Evolutionary conservation across 2,797 vertebrate species (phyloP).

Genomic region (Nyctibius grandis): DNA sequence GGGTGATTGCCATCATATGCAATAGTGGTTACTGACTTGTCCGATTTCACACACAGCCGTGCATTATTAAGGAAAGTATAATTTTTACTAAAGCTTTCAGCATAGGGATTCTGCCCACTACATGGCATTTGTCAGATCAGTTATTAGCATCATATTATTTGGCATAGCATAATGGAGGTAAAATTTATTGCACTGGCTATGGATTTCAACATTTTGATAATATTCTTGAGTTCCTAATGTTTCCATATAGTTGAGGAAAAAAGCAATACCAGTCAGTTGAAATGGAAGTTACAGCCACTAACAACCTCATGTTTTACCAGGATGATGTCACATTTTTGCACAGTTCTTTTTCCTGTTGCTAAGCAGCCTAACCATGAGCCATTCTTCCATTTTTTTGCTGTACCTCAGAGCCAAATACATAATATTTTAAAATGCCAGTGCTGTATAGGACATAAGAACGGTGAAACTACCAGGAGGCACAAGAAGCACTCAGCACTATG

Average conservation of each 20-base stretch:
- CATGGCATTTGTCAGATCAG: background rate
- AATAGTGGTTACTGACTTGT: background rate
- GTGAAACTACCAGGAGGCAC: background rate
- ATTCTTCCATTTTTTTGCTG: background rate
- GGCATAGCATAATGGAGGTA: background rate
- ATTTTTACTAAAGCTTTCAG: background rate
- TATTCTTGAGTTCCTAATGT: background rate
- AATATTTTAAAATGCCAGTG: background rate
- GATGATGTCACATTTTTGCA: background rate
- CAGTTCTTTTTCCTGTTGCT: background rate
- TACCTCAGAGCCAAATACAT: background rate
- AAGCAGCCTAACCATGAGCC: background rate
- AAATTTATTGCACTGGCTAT: background rate
- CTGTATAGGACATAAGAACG: background rate
- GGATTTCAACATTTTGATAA: background rate
- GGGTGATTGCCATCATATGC: fast-evolving
- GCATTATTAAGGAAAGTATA: background rate
- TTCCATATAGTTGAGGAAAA: background rate
- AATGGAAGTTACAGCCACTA: background rate
- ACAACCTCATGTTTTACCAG: background rate
- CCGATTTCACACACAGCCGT: background rate
- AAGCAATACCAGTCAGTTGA: background rate
- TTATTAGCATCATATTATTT: background rate
- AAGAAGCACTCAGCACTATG: background rate
- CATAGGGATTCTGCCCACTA: background rate